Conservation (phyloP, 2,888 invertebrate genomes). For the Apomyelois bistriatella region DNA sequence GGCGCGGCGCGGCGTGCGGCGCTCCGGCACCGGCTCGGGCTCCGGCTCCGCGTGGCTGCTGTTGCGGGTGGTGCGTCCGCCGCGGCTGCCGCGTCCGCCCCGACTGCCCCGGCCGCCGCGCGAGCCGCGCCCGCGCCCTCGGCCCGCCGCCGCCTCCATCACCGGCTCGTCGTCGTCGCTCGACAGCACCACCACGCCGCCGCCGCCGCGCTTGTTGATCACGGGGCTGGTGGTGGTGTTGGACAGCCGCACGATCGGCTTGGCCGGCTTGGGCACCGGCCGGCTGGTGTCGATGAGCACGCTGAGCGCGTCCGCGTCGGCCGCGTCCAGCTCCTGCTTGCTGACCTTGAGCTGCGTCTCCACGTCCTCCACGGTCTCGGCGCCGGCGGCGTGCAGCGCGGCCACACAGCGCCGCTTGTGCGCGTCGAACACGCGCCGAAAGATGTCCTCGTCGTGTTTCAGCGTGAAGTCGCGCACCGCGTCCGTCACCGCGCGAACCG, state of each 20-base stretch:
- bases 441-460: constrained; percentile 64
- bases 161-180: constrained; percentile 52
- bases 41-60: constrained; percentile 32
- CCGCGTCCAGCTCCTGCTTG: constrained; percentile 56
- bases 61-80: constrained; percentile 19
- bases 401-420: constrained; percentile 61
- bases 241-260: constrained; percentile 19
- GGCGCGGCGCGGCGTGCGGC: constrained; percentile 65
- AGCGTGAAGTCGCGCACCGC: constrained; percentile 83
- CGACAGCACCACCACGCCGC: constrained; percentile 49
- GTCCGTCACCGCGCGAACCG: constrained; percentile 87
- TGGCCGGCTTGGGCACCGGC: constrained; percentile 32
- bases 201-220: constrained; percentile 17
- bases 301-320: constrained; percentile 48
- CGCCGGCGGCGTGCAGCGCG: constrained; percentile 53
- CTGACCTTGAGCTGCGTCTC: constrained; percentile 47
- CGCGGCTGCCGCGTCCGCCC: constrained; percentile 20
- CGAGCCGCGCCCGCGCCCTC: constrained; percentile 25
- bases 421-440: constrained; percentile 63
- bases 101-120: constrained; percentile 26
- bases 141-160: constrained; percentile 19
- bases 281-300: constrained; percentile 42
- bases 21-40: constrained; percentile 35
- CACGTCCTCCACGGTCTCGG: constrained; percentile 63
- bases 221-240: constrained; percentile 7